Evolutionary conservation across 64 coral and sea anemone species (phyloP), one percentile per base, ranked within the genome.

Genomic region (Catalaphyllia jardinei): DNA sequence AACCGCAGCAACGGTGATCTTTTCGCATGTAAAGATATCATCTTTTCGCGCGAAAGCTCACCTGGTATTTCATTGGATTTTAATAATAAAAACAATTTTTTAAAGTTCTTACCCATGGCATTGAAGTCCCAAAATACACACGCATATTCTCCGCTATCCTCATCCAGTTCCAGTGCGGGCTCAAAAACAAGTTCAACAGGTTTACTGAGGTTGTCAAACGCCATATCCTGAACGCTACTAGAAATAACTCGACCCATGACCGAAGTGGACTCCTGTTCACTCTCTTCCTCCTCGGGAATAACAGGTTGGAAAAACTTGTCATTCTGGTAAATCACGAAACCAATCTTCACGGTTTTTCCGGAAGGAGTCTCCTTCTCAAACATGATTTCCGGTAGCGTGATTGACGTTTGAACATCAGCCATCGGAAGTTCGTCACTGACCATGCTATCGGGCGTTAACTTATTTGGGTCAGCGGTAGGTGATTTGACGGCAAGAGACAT

Each of bases 311-410:
- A 92, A 57, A 92, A 73, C 15, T 87, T 92, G 59, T 92, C 57
- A 73, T 92, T 92, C 60, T 74, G 82, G 72, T 86, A 92, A 78
- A 87, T 78, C 24, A 92, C 86, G 62, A 87, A 87, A 8, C 75
- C 90, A 50, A 85, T 85, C 62, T 85, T 85, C 6, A 85, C 63
- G 3, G 24, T 11, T 28, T 71, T 85, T 0, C 33, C 39, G 11
- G 62, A 50, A 85, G 81, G 81, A 65, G 38, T 6, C 38, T 72
- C 22, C 8, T 15, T 42, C 62, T 85, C 81, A 71, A 85, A 85
- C 35, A 85, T 85, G 31, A 51, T 39, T 85, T 85, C 81, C 81
- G 81, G 81, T 51, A 85, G 52, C 22, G 62, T 51, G 62, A 85
- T 85, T 85, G 81, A 85, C 33, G 81, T 85, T 64, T 85, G 81